Percentiles rank a stretch among this genome's conserved stretches.
phyloP scores from a whole-genome alignment of 35 echinoderm and acorn worm species.

The Apostichopus japonicus region DNA sequence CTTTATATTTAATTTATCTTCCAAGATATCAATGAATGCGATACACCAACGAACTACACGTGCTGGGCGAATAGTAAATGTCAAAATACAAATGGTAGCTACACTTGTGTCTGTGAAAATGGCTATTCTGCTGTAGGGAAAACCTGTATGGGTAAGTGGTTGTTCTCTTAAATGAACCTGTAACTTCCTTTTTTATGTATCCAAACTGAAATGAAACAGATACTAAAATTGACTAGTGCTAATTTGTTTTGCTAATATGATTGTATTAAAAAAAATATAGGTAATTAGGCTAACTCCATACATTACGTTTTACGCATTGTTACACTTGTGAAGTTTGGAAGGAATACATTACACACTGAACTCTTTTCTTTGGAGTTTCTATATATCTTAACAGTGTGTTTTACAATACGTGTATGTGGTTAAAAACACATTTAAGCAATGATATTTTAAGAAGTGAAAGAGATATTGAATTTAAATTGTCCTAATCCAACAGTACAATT shows the following conservation, averaged over 20 bases:
- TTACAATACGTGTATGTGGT: background rate
- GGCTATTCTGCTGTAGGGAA: background rate
- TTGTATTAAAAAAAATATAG: background rate
- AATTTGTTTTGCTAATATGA: background rate
- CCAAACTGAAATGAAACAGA: background rate
- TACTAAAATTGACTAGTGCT: background rate
- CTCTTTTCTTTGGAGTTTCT: background rate
- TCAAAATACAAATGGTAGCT: slow-evolving; percentile 33
- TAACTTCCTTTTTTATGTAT: background rate
- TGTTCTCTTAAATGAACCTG: too few relatives aligned
- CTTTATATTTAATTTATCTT: background rate
- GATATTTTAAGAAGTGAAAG: background rate
- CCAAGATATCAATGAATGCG: slow-evolving; percentile 56
- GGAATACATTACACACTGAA: background rate
- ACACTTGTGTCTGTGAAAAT: slow-evolving; percentile 2
- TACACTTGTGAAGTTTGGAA: background rate
- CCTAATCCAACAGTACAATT: background rate
- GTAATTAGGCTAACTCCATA: background rate
- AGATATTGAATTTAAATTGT: background rate
- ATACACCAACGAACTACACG: background rate
- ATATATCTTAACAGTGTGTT: background rate
- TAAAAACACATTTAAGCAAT: background rate
- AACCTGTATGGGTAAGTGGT: background rate
- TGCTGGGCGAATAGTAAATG: background rate
- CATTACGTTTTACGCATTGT: background rate